Percentiles rank a stretch among this genome's conserved stretches.
Evolutionary conservation across 2,113 vertebrate genomes (phyloP).

Genomic region (Enhydra lutris): DNA sequence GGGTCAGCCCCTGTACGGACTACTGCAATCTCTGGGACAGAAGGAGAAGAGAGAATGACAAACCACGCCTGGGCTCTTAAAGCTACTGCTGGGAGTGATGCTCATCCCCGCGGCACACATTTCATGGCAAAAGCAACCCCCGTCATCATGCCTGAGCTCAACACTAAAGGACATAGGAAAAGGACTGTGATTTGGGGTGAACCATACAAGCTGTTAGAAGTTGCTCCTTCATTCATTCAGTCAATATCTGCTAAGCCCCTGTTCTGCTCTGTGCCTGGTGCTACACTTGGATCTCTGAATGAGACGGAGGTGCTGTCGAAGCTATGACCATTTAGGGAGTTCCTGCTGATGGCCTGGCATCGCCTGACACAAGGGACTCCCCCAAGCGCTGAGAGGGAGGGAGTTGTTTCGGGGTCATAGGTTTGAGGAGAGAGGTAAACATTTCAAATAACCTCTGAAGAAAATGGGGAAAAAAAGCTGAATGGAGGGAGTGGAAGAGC

Average conservation of each 20-base stretch:
- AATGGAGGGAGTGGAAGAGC: not conserved
- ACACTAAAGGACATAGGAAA: not conserved
- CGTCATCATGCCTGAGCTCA: not conserved
- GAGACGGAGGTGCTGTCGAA: not conserved
- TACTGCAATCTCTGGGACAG: not conserved
- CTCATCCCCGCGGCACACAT: not conserved
- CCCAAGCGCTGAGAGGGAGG: not conserved
- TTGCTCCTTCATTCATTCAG: not conserved
- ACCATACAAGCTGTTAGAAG: not conserved
- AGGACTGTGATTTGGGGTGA: not conserved
- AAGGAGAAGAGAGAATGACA: not conserved
- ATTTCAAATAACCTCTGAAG: constrained; percentile 2
- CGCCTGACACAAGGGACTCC: not conserved
- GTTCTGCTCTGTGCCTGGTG: not conserved
- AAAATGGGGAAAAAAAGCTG: not conserved
- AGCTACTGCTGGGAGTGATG: not conserved
- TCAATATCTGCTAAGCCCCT: not conserved
- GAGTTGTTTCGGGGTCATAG: not conserved
- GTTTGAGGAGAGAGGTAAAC: not conserved
- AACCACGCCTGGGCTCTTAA: not conserved
- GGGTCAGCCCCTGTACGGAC: not conserved
- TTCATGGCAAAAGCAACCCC: not conserved
- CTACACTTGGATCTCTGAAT: not conserved
- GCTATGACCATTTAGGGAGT: not conserved
- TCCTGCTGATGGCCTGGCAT: not conserved